Evolutionary conservation across 2,113 vertebrate genomes (phyloP).

Genomic region (Heterotilapia buettikoferi): DNA sequence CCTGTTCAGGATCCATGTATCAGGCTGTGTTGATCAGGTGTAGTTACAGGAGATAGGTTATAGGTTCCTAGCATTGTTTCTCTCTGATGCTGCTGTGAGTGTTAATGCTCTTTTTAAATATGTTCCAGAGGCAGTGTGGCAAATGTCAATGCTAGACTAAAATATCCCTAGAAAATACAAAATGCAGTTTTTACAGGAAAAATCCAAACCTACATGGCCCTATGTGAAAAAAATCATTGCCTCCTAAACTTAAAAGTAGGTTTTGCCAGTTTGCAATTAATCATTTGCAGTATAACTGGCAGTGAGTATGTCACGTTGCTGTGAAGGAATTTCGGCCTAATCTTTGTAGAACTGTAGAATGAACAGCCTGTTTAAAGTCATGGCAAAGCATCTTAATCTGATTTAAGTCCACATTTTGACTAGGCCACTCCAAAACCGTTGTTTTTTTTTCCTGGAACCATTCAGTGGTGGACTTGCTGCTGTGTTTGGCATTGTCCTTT

Average conservation of each 20-base stretch:
- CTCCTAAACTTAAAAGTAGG: neutral
- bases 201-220: fast-evolving
- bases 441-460: neutral
- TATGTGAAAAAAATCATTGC: neutral
- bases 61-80: fast-evolving
- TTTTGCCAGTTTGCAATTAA: neutral
- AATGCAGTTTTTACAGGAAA: neutral
- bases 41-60: neutral
- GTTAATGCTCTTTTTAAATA: neutral
- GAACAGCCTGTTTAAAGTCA: neutral
- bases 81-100: neutral
- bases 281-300: neutral
- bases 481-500: neutral
- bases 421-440: neutral
- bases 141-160: fast-evolving
- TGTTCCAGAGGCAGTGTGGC: neutral
- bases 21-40: neutral
- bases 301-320: neutral
- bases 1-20: neutral
- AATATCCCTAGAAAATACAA: neutral
- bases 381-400: neutral
- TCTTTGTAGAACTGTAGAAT: neutral
- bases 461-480: neutral
- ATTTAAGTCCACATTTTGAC: neutral
- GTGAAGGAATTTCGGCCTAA: neutral